These are phyloP conservation scores for Colostygia pectinataria DNA, from an alignment of 2,888 invertebrate species.

Conservation along the genomic window DNA sequence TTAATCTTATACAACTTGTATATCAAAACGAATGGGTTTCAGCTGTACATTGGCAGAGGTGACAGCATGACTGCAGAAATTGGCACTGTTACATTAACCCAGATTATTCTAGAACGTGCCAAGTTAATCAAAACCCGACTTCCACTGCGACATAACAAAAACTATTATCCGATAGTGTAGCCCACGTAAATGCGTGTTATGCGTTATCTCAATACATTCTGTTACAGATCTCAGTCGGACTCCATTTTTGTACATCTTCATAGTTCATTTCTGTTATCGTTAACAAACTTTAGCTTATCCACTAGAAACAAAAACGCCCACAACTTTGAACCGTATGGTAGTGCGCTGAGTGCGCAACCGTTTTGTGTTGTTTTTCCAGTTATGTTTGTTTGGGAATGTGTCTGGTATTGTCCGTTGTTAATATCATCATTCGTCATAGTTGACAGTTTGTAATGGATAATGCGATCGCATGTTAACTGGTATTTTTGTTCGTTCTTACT, in stretches of 20 bases:
- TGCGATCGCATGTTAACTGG: constrained; percentile 56
- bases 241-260: constrained; percentile 57
- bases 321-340: constrained; percentile 35
- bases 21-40: no score
- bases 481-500: constrained; percentile 35
- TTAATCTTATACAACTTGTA: no score
- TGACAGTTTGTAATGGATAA: constrained; percentile 71
- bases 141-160: constrained; percentile 47
- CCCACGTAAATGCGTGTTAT: constrained; percentile 69
- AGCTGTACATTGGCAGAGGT: no score
- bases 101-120: no score
- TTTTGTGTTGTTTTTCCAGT: neutral
- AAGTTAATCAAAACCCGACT: constrained; percentile 14
- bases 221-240: constrained; percentile 57
- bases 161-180: constrained; percentile 56
- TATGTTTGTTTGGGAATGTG: constrained; percentile 29
- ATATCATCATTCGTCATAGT: constrained; percentile 69
- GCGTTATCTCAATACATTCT: constrained; percentile 64
- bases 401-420: constrained; percentile 59
- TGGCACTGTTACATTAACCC: no score
- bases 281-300: constrained; percentile 25
- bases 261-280: constrained; percentile 42
- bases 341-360: neutral
- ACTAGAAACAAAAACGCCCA: neutral
- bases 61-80: no score